Evolutionary conservation across 2,113 vertebrate species (phyloP).

Genomic region (Rhabdornis inornatus): DNA sequence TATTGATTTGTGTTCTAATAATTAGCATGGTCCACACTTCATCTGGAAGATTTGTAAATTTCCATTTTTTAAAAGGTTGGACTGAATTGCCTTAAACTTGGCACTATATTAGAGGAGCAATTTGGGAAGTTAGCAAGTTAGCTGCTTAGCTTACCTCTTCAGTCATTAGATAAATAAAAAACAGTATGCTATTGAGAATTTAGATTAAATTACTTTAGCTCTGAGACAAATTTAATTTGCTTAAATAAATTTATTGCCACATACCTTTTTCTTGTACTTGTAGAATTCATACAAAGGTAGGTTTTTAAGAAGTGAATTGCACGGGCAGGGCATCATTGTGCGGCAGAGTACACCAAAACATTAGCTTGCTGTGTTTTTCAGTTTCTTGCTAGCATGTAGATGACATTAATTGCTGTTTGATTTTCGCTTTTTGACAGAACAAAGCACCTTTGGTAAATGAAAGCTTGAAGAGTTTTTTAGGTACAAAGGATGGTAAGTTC

Average conservation of each 20-base stretch:
- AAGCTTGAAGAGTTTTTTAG: conserved; percentile 88
- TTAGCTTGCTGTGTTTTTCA: background rate
- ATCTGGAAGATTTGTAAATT: background rate
- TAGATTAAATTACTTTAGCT: background rate
- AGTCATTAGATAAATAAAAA: background rate
- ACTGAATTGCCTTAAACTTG: background rate
- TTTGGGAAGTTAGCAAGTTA: background rate
- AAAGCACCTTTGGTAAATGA: conserved; percentile 91
- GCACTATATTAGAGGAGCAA: background rate
- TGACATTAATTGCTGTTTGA: background rate
- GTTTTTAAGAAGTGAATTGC: background rate
- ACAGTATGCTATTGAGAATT: background rate
- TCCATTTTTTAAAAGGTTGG: background rate
- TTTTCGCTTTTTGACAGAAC: conserved; percentile 76
- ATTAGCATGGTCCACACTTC: background rate
- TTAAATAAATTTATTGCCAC: background rate
- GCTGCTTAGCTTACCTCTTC: background rate
- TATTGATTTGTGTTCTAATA: background rate
- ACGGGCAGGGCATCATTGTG: background rate
- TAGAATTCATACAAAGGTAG: background rate
- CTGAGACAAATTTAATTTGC: background rate
- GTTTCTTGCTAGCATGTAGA: background rate
- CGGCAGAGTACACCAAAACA: background rate
- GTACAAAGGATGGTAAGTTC: conserved; percentile 87
- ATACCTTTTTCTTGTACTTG: background rate